Evolutionary conservation across 1,140 invertebrate species (phyloP), one percentile per base, ranked within the genome.

Genomic region (Lepidotrigona ventralis): DNA sequence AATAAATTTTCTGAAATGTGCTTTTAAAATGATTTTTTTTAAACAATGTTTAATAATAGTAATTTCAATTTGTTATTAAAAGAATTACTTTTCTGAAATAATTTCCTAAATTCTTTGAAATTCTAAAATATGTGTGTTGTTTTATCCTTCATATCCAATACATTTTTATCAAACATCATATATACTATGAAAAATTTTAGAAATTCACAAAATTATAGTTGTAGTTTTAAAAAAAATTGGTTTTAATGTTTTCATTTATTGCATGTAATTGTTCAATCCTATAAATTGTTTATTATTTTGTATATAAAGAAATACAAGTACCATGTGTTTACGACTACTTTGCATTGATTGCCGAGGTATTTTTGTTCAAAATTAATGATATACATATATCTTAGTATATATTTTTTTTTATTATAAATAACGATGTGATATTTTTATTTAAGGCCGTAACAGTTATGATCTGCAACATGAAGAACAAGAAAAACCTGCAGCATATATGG

Each of bases 311-410:
- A 14, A 79, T 72, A 76, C 39, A 81, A 89, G 79, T 88, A 89
- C 87, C 88, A 94, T 95, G 92, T 94, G 95, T 88, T 93, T 95
- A 64, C 92, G 93, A 87, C 90, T 95, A 76, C 93, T 95, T 85
- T 95, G 95, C 89, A 94, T 95, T 81, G 94, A 95, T 93, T 95
- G 95, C 92, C 93, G 94, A 95, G 95, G 95, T 95, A 93, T 85
- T 86, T 46, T 46, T 56, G 51, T 74, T 74, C 23, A 68, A 83
- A 39, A 63, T 81, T 70, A 23, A 76, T 64, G 12, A 63, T 19
- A 76, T 58, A 60, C 56, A 29, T 11, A 58, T 46, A 12, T 19
- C 9, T 12, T 71, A 51, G 6, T 15, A 64, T 64, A 15, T 29
- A 29, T 2, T 33, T 19, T 33, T 66, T 60, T 56, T 17, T 23